Conservation (phyloP, 2,113 vertebrate species). For the Osmerus mordax region DNA sequence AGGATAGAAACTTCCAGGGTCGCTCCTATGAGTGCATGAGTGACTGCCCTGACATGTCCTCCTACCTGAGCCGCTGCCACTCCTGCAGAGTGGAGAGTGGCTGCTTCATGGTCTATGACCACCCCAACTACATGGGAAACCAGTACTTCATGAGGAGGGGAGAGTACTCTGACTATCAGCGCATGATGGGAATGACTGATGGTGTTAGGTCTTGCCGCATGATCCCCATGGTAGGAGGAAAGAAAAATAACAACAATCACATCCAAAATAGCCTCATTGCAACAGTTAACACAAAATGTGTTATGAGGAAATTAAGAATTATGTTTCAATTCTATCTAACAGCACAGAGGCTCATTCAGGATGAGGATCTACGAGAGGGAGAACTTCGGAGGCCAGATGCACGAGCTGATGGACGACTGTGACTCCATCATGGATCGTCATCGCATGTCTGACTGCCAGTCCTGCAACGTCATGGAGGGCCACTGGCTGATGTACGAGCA, state of each 20-base stretch:
- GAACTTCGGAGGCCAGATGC: constrained; percentile 64
- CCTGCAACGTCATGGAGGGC: constrained; percentile 75
- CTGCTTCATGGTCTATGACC: constrained; percentile 55
- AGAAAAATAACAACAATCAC: no score
- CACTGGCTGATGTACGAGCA: constrained; percentile 77
- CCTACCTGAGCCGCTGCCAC: constrained; percentile 47
- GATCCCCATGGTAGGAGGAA: constrained; percentile 40
- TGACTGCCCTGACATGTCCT: constrained; percentile 54
- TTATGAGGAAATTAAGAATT: no score
- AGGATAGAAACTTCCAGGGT: constrained; percentile 49
- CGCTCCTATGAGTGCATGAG: constrained; percentile 46
- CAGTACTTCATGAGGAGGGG: constrained; percentile 51
- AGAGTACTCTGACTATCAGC: constrained; percentile 50
- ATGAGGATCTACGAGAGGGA: constrained; percentile 73
- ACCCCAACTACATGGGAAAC: constrained; percentile 49
- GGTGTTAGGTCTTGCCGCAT: constrained; percentile 47
- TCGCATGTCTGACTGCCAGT: constrained; percentile 68
- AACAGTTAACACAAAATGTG: not conserved
- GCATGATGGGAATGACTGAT: constrained; percentile 39
- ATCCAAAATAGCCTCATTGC: not conserved
- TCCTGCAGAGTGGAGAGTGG: constrained; percentile 54
- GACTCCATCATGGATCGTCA: constrained; percentile 67
- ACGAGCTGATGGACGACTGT: constrained; percentile 70
- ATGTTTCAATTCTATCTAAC: constrained; percentile 15
- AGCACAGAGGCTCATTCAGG: constrained; percentile 67